Percentiles rank a stretch among this genome's conserved stretches.
phyloP scores from a whole-genome alignment of 2,113 vertebrate genomes.

The Etheostoma cragini region DNA sequence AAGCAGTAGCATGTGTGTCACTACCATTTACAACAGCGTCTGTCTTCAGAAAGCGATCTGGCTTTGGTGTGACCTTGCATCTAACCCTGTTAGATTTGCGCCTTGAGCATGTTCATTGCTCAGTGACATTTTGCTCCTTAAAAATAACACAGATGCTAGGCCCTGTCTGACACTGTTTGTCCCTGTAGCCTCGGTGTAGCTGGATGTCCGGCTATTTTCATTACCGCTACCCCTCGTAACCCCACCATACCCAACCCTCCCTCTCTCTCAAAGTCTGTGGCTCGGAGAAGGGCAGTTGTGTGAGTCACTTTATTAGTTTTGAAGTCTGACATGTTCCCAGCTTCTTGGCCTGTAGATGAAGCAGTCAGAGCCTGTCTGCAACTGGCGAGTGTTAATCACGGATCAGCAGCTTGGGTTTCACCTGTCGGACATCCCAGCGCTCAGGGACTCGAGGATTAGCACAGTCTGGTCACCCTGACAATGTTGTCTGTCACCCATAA shows the following conservation, averaged over 20 bases:
- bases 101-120: constrained; percentile 74
- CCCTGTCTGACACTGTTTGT: constrained; percentile 39
- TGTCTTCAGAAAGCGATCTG: constrained; percentile 62
- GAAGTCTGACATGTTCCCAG: constrained; percentile 61
- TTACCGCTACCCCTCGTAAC: constrained; percentile 40
- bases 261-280: constrained; percentile 14
- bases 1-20: constrained; percentile 51
- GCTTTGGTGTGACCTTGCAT: constrained; percentile 69
- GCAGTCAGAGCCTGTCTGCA: constrained; percentile 70
- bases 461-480: constrained; percentile 64
- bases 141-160: constrained; percentile 83
- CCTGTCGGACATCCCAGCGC: constrained; percentile 53
- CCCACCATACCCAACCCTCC: neutral
- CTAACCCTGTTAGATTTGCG: constrained; percentile 71
- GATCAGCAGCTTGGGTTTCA: constrained; percentile 71
- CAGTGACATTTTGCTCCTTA: constrained; percentile 81
- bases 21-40: constrained; percentile 52
- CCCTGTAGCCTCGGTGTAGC: constrained; percentile 35
- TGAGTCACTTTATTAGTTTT: constrained; percentile 76
- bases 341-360: constrained; percentile 63
- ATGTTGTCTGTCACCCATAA: constrained; percentile 55
- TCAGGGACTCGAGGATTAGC: constrained; percentile 60
- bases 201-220: constrained; percentile 75
- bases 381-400: constrained; percentile 68
- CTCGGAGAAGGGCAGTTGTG: constrained; percentile 60